Conservation (phyloP, 1,140 invertebrate species). For the Arion vulgaris region DNA sequence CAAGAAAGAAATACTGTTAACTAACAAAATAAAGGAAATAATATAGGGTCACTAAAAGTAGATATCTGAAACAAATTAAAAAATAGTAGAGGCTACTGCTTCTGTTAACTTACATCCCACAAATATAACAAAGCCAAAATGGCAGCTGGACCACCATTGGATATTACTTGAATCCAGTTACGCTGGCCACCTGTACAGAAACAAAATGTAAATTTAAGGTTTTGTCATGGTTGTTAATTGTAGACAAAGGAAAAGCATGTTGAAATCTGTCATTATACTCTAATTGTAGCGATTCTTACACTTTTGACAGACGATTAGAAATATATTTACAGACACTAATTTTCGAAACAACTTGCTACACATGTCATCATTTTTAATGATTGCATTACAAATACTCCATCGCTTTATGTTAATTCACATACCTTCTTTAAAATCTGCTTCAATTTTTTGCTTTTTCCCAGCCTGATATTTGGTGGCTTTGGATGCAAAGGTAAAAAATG, state of each 20-base stretch:
- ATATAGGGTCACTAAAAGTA: too few relatives aligned
- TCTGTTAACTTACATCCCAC: conserved; percentile 75
- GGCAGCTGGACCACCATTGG: conserved; percentile 89
- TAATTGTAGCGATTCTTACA: too few relatives aligned
- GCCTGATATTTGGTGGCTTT: conserved; percentile 85
- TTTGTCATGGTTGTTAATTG: too few relatives aligned
- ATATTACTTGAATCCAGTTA: conserved; percentile 92
- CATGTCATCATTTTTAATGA: too few relatives aligned
- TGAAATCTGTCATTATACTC: too few relatives aligned
- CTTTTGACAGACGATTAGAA: neutral
- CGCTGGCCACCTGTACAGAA: conserved; percentile 81
- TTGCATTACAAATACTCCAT: too few relatives aligned
- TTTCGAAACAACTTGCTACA: too few relatives aligned
- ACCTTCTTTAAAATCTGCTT: conserved; percentile 88
- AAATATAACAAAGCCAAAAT: conserved; percentile 86
- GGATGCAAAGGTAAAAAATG: conserved; percentile 87
- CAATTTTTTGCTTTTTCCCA: conserved; percentile 81
- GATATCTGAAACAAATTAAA: neutral
- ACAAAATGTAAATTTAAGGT: neutral
- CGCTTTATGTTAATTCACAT: too few relatives aligned
- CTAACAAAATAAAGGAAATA: too few relatives aligned
- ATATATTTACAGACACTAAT: too few relatives aligned
- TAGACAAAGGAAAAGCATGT: too few relatives aligned
- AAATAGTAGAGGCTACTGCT: neutral
- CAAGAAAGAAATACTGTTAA: too few relatives aligned